Conservation (phyloP, 2,797 vertebrate genomes). For the Notamacropus eugenii region DNA sequence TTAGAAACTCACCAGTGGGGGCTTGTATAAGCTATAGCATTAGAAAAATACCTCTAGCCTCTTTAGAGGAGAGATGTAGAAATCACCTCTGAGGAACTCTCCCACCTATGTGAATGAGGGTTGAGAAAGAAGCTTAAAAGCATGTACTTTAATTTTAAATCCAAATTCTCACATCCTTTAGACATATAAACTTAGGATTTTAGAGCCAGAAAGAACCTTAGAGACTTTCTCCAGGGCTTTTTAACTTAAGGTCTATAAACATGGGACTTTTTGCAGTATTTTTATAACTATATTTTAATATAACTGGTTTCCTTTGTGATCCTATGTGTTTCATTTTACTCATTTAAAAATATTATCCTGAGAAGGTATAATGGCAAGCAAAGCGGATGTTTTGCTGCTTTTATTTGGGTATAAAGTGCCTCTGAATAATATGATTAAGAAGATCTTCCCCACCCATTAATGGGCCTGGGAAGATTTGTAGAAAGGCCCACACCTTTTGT, state of each 20-base stretch:
- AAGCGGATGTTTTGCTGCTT: no score
- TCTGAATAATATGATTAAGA: no score
- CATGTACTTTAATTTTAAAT: not conserved
- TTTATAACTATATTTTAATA: not conserved
- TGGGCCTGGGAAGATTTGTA: no score
- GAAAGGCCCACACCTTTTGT: no score
- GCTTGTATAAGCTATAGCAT: no score
- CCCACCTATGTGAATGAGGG: no score
- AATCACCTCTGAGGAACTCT: not conserved
- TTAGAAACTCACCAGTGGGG: not conserved
- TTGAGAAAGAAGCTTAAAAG: not conserved
- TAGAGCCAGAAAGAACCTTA: not conserved
- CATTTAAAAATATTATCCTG: not conserved
- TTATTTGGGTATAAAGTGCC: no score
- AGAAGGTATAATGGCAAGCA: not conserved
- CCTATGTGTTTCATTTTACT: not conserved
- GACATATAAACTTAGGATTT: not conserved
- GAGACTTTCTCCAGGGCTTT: not conserved
- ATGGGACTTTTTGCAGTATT: not conserved
- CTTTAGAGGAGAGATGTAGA: not conserved
- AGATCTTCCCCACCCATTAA: no score
- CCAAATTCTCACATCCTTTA: not conserved
- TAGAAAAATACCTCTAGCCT: not conserved
- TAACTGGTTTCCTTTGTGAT: not conserved
- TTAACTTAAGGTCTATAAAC: not conserved